Evolutionary conservation across 2,113 vertebrate species (phyloP).

Genomic region (Bufo bufo): DNA sequence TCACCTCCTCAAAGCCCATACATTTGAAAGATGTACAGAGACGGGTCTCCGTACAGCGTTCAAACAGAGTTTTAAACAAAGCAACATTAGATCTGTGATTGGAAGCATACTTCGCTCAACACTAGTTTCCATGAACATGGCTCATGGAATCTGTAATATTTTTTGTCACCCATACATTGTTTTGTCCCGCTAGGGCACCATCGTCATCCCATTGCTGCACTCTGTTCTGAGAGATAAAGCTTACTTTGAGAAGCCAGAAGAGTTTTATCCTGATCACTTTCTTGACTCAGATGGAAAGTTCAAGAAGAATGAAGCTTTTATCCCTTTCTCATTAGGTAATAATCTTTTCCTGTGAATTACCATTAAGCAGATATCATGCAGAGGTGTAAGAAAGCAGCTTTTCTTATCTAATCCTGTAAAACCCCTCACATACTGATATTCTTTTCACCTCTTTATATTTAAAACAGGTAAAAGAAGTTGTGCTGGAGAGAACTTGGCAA

Average conservation of each 20-base stretch:
- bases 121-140: too few relatives aligned
- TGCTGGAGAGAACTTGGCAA: constrained; percentile 74
- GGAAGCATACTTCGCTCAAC: too few relatives aligned
- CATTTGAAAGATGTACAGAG: too few relatives aligned
- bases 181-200: background rate
- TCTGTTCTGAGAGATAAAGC: constrained; percentile 5
- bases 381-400: too few relatives aligned
- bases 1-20: too few relatives aligned
- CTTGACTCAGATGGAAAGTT: constrained; percentile 17
- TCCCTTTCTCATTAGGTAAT: background rate
- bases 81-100: too few relatives aligned
- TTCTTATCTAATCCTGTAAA: too few relatives aligned
- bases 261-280: constrained; percentile 29
- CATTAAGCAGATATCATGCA: background rate
- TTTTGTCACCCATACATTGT: background rate
- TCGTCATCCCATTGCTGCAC: background rate
- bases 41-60: too few relatives aligned
- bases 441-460: background rate
- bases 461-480: constrained; percentile 72
- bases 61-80: too few relatives aligned
- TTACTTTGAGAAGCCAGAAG: constrained; percentile 15
- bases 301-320: background rate
- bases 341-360: background rate
- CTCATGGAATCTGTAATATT: background rate
- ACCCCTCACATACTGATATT: background rate